Evolutionary conservation across 2,113 vertebrate species (phyloP), one percentile per base, ranked within the genome.

Genomic region (Ibidorhyncha struthersii): DNA sequence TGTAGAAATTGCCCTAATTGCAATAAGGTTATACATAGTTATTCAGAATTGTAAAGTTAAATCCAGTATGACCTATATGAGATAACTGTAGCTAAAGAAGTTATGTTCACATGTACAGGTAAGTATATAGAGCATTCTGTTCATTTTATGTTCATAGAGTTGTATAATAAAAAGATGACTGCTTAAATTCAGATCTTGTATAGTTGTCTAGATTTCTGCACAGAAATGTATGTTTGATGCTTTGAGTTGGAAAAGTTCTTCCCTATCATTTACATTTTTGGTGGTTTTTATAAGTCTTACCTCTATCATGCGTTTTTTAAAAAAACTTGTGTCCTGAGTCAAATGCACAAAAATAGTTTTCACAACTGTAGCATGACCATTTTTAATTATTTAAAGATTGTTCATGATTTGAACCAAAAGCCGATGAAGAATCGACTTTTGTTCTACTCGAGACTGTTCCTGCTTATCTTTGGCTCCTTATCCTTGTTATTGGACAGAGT

Each of bases 161-260:
- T 99, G 99, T 99, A 99, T 98, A 99, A 99, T 99, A 99, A 98
- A 99, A 97, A 97, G 98, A 99, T 98, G 98, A 99, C 98, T 98
- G 99, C 99, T 99, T 99, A 99, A 99, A 99, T 98, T 98, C 98
- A 99, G 98, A 98, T 98, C 98, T 98, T 99, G 99, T 99, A 99
- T 99, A 99, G 98, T 98, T 98, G 98, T 99, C 99, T 98, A 99
- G 97, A 97, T 98, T 99, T 99, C 98, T 99, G 99, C 99, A 99
- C 98, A 99, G 98, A 98, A 96, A 97, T 98, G 97, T 98, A 96
- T 53, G 86, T 98, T 97, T 97, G 95, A 98, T 86, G 97, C 98
- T 98, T 98, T 98, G 97, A 98, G 98, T 99, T 98, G 96, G 98
- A 98, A 91, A 96, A 96, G 88, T 97, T 98, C 97, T 98, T 98